These are phyloP conservation scores for Agrilus mali DNA, from an alignment of 2,888 invertebrate species.

Conservation along the genomic window DNA sequence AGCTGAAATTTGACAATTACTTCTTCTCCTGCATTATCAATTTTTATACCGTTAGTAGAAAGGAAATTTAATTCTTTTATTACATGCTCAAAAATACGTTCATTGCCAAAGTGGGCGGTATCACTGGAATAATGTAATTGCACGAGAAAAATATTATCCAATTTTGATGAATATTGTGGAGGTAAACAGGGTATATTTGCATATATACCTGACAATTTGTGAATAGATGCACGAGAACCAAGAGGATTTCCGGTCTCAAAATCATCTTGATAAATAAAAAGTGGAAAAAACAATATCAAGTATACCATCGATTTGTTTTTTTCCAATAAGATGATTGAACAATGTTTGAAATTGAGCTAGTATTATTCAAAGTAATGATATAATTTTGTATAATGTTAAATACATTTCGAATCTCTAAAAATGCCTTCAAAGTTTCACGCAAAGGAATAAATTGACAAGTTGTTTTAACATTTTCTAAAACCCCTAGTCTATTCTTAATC, in stretches of 20 bases:
- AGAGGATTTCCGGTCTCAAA: constrained; percentile 3
- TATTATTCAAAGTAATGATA: too few species aligned
- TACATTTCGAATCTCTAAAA: too few species aligned
- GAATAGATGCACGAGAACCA: constrained; percentile 4
- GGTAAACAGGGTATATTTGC: background rate
- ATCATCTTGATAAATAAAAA: constrained; percentile 4
- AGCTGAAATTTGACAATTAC: constrained; percentile 13
- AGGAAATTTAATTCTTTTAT: constrained; percentile 1
- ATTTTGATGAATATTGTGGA: background rate
- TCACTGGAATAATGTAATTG: background rate
- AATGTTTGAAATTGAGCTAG: too few species aligned
- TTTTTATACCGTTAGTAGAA: background rate
- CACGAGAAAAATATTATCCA: constrained; percentile 3
- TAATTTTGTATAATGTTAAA: too few species aligned
- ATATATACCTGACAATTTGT: constrained; percentile 4
- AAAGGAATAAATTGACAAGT: too few species aligned
- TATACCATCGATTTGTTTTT: too few species aligned
- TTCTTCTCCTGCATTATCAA: background rate
- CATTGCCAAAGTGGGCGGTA: constrained; percentile 1
- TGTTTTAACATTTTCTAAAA: too few species aligned
- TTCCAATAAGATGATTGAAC: too few species aligned
- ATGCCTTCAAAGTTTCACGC: too few species aligned
- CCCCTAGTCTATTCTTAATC: too few species aligned
- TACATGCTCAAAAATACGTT: constrained; percentile 1
- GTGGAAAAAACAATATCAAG: too few species aligned